Evolutionary conservation across 2,888 invertebrate species (phyloP), one percentile per base, ranked within the genome.

Genomic region (Oscheius myriophilus): DNA sequence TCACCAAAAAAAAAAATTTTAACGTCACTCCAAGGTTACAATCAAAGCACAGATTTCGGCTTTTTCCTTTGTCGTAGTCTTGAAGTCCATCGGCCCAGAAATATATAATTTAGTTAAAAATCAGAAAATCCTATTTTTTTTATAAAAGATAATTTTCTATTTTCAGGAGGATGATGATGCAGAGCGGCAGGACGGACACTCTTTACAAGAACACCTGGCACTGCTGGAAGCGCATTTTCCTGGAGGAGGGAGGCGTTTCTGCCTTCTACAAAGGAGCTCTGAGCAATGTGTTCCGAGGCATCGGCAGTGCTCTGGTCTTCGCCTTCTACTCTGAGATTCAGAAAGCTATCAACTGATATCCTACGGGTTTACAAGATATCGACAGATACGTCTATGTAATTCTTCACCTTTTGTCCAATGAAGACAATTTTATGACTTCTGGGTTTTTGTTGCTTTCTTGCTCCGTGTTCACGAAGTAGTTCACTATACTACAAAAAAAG

Each of bases 101-200:
- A n/a, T n/a, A n/a, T n/a, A n/a, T n/a, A n/a, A n/a, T n/a, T n/a
- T n/a, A n/a, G n/a, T n/a, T n/a, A n/a, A n/a, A n/a, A n/a, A n/a
- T n/a, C n/a, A n/a, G n/a, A n/a, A n/a, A n/a, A n/a, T n/a, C n/a
- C n/a, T n/a, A n/a, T n/a, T n/a, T n/a, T n/a, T n/a, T n/a, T n/a
- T n/a, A n/a, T n/a, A n/a, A n/a, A n/a, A n/a, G n/a, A n/a, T n/a
- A n/a, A n/a, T n/a, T n/a, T 33, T 11, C 21, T 4, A 49, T 49
- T 53, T 53, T 53, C 26, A 53, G 96, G 90, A 92, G 96, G 88
- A 95, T 96, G 95, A 96, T 96, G 96, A 96, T 96, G 96, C 95
- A 95, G 90, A 94, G 94, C 82, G 94, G 94, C 64, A 92, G 92
- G 76, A 91, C 91, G 90, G 93, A 93, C 64, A 91, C 93, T 80